Percentiles rank a stretch among this genome's conserved stretches.
Evolutionary conservation across 2,888 invertebrate species (phyloP).

Genomic region (Notocelia uddmanniana): DNA sequence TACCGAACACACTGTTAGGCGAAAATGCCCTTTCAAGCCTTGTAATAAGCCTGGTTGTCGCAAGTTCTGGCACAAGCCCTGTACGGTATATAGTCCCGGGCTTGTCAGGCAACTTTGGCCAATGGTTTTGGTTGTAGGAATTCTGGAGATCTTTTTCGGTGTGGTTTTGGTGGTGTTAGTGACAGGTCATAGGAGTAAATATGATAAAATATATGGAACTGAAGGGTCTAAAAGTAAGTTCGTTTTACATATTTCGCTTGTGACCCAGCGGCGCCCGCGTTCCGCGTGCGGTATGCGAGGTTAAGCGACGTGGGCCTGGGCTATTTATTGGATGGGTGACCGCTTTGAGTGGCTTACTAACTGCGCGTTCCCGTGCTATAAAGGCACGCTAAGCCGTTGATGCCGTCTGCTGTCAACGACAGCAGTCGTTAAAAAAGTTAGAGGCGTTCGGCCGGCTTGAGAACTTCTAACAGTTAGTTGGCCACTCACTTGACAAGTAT

Average conservation of each 20-base stretch:
- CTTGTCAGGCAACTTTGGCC: conserved; percentile 16
- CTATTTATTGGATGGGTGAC: too few species aligned
- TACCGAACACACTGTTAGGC: neutral
- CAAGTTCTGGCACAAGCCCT: conserved; percentile 24
- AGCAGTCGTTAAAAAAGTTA: too few species aligned
- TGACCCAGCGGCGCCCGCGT: too few species aligned
- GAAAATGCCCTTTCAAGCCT: conserved; percentile 10
- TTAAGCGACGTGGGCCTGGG: too few species aligned
- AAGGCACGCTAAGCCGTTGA: too few species aligned
- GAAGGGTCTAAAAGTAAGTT: conserved; percentile 25
- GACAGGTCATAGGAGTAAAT: neutral
- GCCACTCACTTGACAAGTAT: too few species aligned
- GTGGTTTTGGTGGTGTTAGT: conserved; percentile 11
- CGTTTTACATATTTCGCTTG: neutral
- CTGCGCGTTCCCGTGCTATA: too few species aligned
- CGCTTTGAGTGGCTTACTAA: too few species aligned
- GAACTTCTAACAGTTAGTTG: too few species aligned
- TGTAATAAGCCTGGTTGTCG: conserved; percentile 17
- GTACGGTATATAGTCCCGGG: neutral
- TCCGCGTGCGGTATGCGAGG: too few species aligned
- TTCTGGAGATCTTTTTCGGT: conserved; percentile 17
- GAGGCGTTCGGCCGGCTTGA: too few species aligned
- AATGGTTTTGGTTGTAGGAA: conserved; percentile 14
- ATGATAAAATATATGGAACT: conserved; percentile 17
- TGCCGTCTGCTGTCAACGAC: too few species aligned